Evolutionary conservation across 1,140 invertebrate species (phyloP).

Genomic region (Teleopsis dalmanni): DNA sequence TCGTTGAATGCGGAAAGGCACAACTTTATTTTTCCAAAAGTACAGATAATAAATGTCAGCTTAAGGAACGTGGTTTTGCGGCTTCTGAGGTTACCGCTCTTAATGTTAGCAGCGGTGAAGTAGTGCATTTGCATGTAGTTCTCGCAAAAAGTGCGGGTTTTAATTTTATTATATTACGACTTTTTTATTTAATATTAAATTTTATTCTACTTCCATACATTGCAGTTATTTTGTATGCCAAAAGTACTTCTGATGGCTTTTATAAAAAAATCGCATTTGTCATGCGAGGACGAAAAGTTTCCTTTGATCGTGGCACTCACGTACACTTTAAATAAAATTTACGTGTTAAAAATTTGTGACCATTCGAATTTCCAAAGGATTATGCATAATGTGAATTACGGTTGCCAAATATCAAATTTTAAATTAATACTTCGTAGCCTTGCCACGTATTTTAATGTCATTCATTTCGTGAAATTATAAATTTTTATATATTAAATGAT

Average conservation of each 20-base stretch:
- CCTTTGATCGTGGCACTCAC: constrained; percentile 12
- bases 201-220: neutral
- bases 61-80: constrained; percentile 10
- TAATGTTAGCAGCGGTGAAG: neutral
- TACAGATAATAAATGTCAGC: constrained; percentile 14
- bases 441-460: no score
- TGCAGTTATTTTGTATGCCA: neutral
- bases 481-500: no score
- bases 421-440: no score
- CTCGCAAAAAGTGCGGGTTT: neutral
- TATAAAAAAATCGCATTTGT: constrained; percentile 3
- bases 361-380: no score
- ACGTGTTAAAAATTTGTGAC: constrained; percentile 14
- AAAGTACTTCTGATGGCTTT: neutral
- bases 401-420: no score
- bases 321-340: constrained; percentile 13
- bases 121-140: neutral
- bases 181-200: neutral
- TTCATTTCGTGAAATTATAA: no score
- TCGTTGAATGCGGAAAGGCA: neutral
- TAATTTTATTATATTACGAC: neutral
- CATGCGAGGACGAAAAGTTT: constrained; percentile 13
- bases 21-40: constrained; percentile 2
- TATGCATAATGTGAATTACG: no score
- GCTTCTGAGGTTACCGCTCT: neutral